Conservation (phyloP, 2,888 invertebrate genomes). For the Neria commutata region DNA sequence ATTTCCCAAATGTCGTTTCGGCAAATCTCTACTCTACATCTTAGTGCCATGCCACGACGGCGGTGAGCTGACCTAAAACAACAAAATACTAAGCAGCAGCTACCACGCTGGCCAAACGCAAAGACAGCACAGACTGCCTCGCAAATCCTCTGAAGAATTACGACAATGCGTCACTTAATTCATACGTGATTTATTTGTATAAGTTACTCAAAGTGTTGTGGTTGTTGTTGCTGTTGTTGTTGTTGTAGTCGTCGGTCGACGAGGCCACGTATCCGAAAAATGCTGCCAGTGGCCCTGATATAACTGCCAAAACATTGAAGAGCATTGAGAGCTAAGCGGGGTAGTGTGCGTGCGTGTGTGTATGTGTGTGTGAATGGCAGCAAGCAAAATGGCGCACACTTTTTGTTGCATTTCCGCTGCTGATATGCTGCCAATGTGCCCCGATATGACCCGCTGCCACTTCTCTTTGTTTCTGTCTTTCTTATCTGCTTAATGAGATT, state of each 20-base stretch:
- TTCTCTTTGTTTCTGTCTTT: background rate
- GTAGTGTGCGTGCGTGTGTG: no score
- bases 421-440: no score
- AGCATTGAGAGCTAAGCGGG: no score
- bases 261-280: no score
- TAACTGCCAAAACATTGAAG: no score
- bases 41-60: background rate
- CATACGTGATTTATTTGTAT: conserved; percentile 51
- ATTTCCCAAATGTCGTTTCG: background rate
- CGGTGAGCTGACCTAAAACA: background rate
- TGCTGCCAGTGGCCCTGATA: no score
- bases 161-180: conserved; percentile 43
- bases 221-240: background rate
- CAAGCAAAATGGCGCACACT: no score
- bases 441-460: no score
- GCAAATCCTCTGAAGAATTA: background rate
- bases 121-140: conserved; percentile 21
- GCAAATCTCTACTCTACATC: background rate
- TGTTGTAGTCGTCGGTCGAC: background rate
- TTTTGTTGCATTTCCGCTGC: no score
- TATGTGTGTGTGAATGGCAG: no score
- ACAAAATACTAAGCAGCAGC: background rate
- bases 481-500: conserved; percentile 34
- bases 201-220: conserved; percentile 27
- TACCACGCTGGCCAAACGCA: conserved; percentile 3